A percentile compares a stretch with the other conserved stretches of the same genome.
Evolutionary conservation across 2,797 vertebrate genomes (phyloP).

Genomic region (Chelidonichthys spinosus): DNA sequence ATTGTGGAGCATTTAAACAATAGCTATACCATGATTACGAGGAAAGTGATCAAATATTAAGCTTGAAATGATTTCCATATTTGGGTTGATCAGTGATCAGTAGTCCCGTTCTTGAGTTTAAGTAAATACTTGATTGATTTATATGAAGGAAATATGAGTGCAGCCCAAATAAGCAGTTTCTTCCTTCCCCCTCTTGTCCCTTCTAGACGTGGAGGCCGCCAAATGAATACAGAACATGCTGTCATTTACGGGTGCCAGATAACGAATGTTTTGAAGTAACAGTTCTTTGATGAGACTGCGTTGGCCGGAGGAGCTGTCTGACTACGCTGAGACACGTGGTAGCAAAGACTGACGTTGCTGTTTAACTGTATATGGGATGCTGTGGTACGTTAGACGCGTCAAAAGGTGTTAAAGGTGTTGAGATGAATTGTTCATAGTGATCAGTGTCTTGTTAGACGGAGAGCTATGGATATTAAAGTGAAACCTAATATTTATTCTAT

Average conservation of each 20-base stretch:
- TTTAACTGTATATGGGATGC: slow-evolving; percentile 39
- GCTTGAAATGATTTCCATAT: neutral
- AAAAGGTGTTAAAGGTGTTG: slow-evolving; percentile 41
- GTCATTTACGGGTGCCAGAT: slow-evolving; percentile 74
- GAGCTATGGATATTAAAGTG: slow-evolving; percentile 59
- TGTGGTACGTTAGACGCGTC: slow-evolving; percentile 35
- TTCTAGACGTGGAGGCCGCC: slow-evolving; percentile 73
- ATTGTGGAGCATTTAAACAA: neutral
- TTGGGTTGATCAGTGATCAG: neutral
- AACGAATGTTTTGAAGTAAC: slow-evolving; percentile 81
- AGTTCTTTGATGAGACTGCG: slow-evolving; percentile 72
- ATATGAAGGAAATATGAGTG: neutral
- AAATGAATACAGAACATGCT: slow-evolving; percentile 74
- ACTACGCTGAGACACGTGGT: neutral
- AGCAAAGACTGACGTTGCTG: slow-evolving; percentile 34
- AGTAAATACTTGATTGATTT: slow-evolving; percentile 16
- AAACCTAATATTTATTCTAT: slow-evolving; percentile 74
- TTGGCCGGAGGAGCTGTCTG: slow-evolving; percentile 7
- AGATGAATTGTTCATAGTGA: slow-evolving; percentile 62
- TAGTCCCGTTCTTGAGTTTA: neutral
- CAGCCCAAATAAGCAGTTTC: neutral
- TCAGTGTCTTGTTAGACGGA: slow-evolving; percentile 65
- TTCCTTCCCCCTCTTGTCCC: slow-evolving; percentile 28
- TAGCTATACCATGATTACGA: slow-evolving; percentile 1
- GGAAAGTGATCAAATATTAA: slow-evolving; percentile 9